A percentile compares a stretch with the other conserved stretches of the same genome.
Evolutionary conservation across 1,140 invertebrate species (phyloP).

Genomic region (Solenopsis invicta): DNA sequence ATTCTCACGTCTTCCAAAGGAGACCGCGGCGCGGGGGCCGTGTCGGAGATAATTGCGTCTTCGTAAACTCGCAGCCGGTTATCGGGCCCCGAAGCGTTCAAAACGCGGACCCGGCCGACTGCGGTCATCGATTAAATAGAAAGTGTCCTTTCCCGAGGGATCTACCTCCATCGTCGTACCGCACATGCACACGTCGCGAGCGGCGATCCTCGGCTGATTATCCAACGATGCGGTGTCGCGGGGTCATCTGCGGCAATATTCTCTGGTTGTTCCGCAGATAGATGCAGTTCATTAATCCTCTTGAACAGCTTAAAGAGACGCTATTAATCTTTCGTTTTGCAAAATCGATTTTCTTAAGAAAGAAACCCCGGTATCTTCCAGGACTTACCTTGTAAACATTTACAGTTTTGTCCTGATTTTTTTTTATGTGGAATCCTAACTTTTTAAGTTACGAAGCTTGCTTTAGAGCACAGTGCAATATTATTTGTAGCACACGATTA

Average conservation of each 20-base stretch:
- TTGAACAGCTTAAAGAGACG: neutral
- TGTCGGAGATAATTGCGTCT: slow-evolving; percentile 1
- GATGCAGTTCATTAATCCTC: slow-evolving; percentile 20
- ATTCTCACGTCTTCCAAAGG: slow-evolving; percentile 9
- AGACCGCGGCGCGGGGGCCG: neutral
- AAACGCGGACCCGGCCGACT: neutral
- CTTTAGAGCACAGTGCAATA: no score
- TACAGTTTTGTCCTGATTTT: neutral
- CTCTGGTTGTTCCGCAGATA: neutral
- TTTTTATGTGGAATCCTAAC: neutral
- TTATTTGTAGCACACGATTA: no score
- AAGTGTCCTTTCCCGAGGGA: slow-evolving; percentile 57
- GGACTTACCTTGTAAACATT: neutral
- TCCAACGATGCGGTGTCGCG: slow-evolving; percentile 55
- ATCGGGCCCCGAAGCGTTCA: slow-evolving; percentile 48
- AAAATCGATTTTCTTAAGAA: neutral
- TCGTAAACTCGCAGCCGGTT: slow-evolving; percentile 32
- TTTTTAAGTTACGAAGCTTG: no score
- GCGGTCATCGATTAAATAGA: slow-evolving; percentile 59
- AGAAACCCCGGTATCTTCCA: no score
- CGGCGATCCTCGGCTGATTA: slow-evolving; percentile 26
- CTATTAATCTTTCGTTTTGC: neutral
- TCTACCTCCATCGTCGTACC: slow-evolving; percentile 10
- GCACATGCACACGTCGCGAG: neutral
- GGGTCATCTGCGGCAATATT: slow-evolving; percentile 52